Percentiles rank a stretch among this genome's conserved stretches.
Evolutionary conservation across 2,797 vertebrate species (phyloP).

Genomic region (Ctenopoma kingsleyae): DNA sequence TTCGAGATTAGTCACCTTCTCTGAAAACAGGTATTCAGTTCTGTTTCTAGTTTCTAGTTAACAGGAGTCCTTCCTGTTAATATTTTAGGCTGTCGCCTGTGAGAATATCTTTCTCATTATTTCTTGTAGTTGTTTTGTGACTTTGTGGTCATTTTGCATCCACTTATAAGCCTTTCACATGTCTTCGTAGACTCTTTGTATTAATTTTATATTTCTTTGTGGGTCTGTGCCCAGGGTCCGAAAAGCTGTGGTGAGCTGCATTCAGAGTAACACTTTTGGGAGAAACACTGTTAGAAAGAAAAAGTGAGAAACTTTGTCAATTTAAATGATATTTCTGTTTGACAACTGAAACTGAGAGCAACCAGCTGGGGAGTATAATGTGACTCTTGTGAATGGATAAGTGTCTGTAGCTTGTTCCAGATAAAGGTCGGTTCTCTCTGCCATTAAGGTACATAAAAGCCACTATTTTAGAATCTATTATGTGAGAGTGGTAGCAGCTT

Average conservation of each 20-base stretch:
- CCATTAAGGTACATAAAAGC: not conserved
- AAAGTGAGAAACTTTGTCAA: not conserved
- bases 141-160: not conserved
- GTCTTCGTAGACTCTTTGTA: not conserved
- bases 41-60: no score
- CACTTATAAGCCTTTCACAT: not conserved
- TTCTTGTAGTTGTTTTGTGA: no score
- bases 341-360: not conserved
- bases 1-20: no score
- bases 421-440: not conserved
- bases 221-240: not conserved
- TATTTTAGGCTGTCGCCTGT: no score
- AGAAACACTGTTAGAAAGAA: not conserved
- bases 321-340: not conserved
- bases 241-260: not conserved
- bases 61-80: no score
- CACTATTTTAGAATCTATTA: not conserved
- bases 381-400: not conserved
- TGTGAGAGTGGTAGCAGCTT: not conserved
- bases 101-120: no score
- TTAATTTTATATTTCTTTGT: not conserved
- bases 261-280: not conserved
- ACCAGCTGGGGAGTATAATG: not conserved
- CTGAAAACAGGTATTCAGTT: no score
- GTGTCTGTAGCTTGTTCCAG: not conserved